Conservation (phyloP, 1,140 invertebrate species). For the Chelonus insularis region DNA sequence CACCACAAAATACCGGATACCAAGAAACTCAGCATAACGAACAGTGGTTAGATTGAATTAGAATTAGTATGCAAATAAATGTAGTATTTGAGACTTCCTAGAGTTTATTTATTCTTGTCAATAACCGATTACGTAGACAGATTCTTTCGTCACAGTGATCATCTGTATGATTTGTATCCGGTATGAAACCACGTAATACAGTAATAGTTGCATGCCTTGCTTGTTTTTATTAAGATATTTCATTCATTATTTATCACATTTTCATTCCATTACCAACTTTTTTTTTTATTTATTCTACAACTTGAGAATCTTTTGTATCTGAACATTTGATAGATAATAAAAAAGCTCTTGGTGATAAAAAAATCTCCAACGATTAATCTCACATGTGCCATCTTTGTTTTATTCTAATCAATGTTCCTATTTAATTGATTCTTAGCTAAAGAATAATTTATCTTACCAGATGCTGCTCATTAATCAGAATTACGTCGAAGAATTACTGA, state of each 20-base stretch:
- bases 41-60: background rate
- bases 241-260: background rate
- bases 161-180: background rate
- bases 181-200: background rate
- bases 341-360: too few relatives aligned
- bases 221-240: too few relatives aligned
- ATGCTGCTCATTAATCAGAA: background rate
- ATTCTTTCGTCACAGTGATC: background rate
- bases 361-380: too few relatives aligned
- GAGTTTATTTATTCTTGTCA: conserved; percentile 15
- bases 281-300: background rate
- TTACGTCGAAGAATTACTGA: conserved; percentile 1
- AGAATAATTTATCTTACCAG: background rate
- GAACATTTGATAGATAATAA: too few relatives aligned
- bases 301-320: too few relatives aligned
- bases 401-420: background rate
- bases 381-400: too few relatives aligned
- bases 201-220: too few relatives aligned
- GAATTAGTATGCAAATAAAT: background rate
- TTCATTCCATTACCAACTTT: background rate
- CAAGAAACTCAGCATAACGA: background rate
- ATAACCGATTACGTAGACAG: conserved; percentile 6
- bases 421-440: background rate
- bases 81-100: background rate
- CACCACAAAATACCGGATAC: background rate